phyloP scores from a whole-genome alignment of 2,888 invertebrate species.

The Brenthis hecate region DNA sequence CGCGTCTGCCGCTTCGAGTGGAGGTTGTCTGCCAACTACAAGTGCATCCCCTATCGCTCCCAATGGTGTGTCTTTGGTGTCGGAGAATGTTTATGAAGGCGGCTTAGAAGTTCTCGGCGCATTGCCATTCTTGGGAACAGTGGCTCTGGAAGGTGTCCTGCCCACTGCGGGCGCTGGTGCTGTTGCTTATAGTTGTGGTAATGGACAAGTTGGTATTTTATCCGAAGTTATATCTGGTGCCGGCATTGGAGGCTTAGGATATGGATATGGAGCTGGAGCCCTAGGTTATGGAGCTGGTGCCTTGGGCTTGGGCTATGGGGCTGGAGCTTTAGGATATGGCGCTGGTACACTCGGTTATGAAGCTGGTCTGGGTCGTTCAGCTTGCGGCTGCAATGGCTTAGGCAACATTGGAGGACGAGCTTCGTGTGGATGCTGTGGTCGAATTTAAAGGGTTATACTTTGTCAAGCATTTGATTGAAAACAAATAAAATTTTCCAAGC shows the following conservation, averaged over 20 bases:
- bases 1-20: constrained; percentile 19
- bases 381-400: neutral
- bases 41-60: constrained; percentile 49
- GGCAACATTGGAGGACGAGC: neutral
- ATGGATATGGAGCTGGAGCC: neutral
- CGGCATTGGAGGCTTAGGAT: neutral
- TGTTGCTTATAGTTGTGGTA: neutral
- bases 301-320: constrained; percentile 16
- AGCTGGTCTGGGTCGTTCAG: neutral
- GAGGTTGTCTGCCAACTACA: constrained; percentile 43
- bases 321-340: neutral
- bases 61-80: constrained; percentile 48
- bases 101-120: neutral
- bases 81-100: constrained; percentile 50
- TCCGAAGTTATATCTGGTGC: neutral
- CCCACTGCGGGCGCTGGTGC: constrained; percentile 14
- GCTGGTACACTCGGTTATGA: constrained; percentile 11
- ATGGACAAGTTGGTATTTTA: neutral
- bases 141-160: no score
- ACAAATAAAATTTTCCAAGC: neutral
- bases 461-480: neutral
- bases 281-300: constrained; percentile 8
- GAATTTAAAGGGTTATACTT: neutral
- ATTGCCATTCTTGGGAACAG: no score
- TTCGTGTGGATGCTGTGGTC: neutral